Conservation (phyloP, 2,888 invertebrate species). For the Nymphalis c-album region DNA sequence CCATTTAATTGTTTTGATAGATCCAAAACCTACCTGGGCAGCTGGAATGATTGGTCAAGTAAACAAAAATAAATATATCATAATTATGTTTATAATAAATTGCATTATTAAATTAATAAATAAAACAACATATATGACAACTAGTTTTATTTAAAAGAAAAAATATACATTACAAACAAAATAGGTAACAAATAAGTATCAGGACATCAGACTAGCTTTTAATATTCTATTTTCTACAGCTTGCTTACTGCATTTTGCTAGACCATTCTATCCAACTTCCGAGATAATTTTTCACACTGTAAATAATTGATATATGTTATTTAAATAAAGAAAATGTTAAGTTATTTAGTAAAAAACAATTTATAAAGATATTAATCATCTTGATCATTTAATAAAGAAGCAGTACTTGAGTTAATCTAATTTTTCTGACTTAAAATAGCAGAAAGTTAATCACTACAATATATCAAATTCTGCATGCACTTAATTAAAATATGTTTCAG, state of each 20-base stretch:
- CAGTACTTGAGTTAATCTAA: no score
- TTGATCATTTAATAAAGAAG: no score
- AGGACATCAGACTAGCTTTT: not conserved
- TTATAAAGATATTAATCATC: no score
- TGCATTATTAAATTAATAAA: not conserved
- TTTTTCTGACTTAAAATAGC: no score
- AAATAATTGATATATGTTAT: conserved; percentile 45
- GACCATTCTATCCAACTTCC: conserved; percentile 84
- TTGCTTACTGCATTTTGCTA: conserved; percentile 46
- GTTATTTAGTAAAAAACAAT: no score
- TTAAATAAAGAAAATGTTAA: no score
- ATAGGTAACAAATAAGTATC: not conserved
- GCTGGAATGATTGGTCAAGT: conserved; percentile 76
- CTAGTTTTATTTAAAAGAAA: conserved; percentile 3
- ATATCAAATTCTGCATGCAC: no score
- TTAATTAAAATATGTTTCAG: no score
- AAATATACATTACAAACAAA: not conserved
- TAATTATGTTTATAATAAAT: not conserved
- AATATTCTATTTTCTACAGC: not conserved
- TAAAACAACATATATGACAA: not conserved
- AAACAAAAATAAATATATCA: conserved; percentile 43
- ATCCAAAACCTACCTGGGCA: conserved; percentile 74
- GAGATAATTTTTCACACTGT: conserved; percentile 79
- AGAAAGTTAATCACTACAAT: no score
- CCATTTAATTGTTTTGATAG: conserved; percentile 51